Evolutionary conservation across 2,888 invertebrate genomes (phyloP).

Genomic region (Aleiodes leptofemur): DNA sequence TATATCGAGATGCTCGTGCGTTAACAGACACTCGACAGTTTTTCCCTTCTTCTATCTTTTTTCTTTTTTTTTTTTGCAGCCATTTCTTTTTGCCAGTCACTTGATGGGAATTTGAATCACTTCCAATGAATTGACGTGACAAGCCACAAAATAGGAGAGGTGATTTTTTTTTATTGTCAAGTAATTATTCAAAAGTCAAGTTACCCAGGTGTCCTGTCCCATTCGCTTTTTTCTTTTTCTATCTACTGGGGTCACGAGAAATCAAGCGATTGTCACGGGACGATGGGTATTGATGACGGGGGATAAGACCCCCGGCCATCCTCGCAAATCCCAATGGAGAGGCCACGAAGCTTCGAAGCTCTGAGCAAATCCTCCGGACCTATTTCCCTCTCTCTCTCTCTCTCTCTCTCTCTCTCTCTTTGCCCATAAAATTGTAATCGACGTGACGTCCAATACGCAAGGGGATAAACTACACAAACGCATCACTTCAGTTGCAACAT

Average conservation of each 20-base stretch:
- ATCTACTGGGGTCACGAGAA: conserved; percentile 20
- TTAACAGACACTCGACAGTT: background rate
- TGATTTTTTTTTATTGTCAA: conserved; percentile 2
- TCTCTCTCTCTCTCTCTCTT: conserved; percentile 3
- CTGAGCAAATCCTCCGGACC: conserved; percentile 20
- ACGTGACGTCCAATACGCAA: conserved; percentile 15
- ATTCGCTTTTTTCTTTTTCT: background rate
- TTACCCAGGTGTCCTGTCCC: conserved; percentile 38
- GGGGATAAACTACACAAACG: conserved; percentile 2
- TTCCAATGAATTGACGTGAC: background rate
- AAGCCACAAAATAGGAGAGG: conserved; percentile 20
- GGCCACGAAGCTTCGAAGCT: conserved; percentile 26
- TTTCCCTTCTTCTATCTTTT: conserved; percentile 2
- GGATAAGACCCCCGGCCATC: conserved; percentile 40
- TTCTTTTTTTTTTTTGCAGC: conserved; percentile 1
- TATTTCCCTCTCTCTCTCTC: conserved; percentile 1
- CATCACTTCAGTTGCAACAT: conserved; percentile 16
- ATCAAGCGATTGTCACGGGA: conserved; percentile 49
- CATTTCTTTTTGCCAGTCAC: background rate
- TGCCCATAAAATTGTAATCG: conserved; percentile 52
- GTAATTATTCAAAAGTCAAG: conserved; percentile 36
- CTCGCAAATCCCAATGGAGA: conserved; percentile 51
- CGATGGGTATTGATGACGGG: conserved; percentile 55
- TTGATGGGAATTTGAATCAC: conserved; percentile 6
- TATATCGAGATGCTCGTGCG: conserved; percentile 16